Evolutionary conservation across 2,797 vertebrate genomes (phyloP), one percentile per base, ranked within the genome.

Genomic region (Thunnus albacares): DNA sequence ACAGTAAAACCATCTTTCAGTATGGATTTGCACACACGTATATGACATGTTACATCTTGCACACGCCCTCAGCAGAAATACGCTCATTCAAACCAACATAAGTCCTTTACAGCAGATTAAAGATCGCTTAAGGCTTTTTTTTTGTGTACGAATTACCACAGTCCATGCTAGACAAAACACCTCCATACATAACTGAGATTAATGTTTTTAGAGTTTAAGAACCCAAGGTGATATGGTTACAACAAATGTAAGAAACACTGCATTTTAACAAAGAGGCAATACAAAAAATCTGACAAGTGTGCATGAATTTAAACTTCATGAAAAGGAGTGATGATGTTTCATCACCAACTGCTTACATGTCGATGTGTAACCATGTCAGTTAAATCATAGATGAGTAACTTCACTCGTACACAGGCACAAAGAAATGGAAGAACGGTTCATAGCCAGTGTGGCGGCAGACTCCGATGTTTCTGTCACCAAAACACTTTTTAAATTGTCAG

Each of bases 361-460:
- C 35, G 28, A 87, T 69, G 59, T 71, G 59, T 74, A 66, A 86
- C 66, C 70, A 67, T 47, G 49, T 90, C 67, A 77, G 79, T 84
- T 86, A 84, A 89, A 84, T 66, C 57, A 79, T 17, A 73, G 81
- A 84, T 82, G 69, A 90, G 79, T 13, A 49, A 80, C 56, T 65
- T 77, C 38, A 64, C 87, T 84, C 76, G 18, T 76, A 86, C 86
- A 90, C 91, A 94, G 93, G 92, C 92, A 95, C 91, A 85, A 87
- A 71, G 58, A 93, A 93, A 88, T 92, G 92, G 92, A 95, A 94
- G 90, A 94, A 94, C 92, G 85, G 83, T 81, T 89, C 61, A 51
- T 73, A 76, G 80, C 75, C 72, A 75, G 57, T 77, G 66, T 67
- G 62, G 35, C 30, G 56, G 58, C 78, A 73, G 66, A 80, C 20